Evolutionary conservation across 2,113 vertebrate species (phyloP).

Genomic region (Paracanthobrama guichenoti): DNA sequence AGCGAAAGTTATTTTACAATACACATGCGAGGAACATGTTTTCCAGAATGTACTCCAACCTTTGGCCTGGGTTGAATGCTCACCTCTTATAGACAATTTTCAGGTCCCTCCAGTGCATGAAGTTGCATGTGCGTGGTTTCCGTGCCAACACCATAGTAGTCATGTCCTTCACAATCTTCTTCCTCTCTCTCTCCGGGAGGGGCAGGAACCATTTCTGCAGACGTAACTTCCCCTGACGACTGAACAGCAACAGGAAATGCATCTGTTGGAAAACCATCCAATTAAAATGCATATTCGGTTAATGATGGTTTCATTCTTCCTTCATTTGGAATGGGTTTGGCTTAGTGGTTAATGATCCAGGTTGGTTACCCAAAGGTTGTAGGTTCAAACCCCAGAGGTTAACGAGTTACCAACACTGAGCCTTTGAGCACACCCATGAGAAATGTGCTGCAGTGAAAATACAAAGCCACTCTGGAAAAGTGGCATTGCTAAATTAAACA

Average conservation of each 20-base stretch:
- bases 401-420: background rate
- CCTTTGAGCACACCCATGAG: background rate
- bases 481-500: background rate
- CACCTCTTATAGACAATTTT: constrained; percentile 98
- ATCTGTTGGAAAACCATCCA: constrained; percentile 74
- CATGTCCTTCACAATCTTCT: constrained; percentile 92
- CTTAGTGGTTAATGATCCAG: background rate
- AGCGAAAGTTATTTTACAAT: background rate
- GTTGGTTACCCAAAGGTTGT: background rate
- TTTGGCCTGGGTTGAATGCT: background rate
- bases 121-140: constrained; percentile 89
- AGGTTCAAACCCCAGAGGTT: constrained; percentile 1
- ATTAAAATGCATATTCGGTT: background rate
- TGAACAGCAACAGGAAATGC: constrained; percentile 96
- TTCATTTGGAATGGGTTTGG: background rate
- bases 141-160: constrained; percentile 87
- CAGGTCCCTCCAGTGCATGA: constrained; percentile 95
- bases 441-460: background rate
- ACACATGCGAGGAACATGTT: background rate
- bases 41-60: background rate
- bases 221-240: constrained; percentile 93
- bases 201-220: constrained; percentile 96
- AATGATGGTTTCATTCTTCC: background rate
- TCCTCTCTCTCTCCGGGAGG: constrained; percentile 90
- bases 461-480: background rate